These are phyloP conservation scores for Gnathonemus echidnorhynchus DNA, from an alignment of 2,113 vertebrate species.

Conservation along the genomic window DNA sequence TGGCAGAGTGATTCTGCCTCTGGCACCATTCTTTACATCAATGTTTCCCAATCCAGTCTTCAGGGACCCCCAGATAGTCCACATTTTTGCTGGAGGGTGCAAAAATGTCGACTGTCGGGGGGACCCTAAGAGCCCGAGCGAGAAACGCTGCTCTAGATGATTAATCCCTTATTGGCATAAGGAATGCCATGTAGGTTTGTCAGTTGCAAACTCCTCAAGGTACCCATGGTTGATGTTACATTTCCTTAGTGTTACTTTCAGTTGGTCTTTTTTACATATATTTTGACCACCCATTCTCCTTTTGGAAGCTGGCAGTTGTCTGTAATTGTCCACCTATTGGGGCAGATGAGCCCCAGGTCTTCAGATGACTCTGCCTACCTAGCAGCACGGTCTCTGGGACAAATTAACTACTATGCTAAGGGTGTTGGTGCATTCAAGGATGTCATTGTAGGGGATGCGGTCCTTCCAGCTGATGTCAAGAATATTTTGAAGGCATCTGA, in stretches of 20 bases:
- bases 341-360: neutral
- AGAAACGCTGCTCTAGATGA: neutral
- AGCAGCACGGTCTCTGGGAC: neutral
- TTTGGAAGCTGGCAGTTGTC: neutral
- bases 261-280: neutral
- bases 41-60: neutral
- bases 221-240: neutral
- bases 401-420: neutral
- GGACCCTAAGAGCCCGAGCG: neutral
- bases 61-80: neutral
- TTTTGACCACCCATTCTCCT: neutral
- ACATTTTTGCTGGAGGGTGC: neutral
- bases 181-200: neutral
- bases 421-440: neutral
- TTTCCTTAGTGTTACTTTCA: neutral
- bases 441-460: neutral
- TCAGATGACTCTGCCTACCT: neutral
- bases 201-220: neutral
- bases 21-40: neutral
- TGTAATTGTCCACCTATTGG: neutral
- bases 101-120: neutral
- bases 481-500: neutral
- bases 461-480: neutral
- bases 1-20: neutral
- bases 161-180: neutral